Base-by-base conservation (phyloP, 1,140 invertebrate genomes). In the Micrasema longulum region DNA sequence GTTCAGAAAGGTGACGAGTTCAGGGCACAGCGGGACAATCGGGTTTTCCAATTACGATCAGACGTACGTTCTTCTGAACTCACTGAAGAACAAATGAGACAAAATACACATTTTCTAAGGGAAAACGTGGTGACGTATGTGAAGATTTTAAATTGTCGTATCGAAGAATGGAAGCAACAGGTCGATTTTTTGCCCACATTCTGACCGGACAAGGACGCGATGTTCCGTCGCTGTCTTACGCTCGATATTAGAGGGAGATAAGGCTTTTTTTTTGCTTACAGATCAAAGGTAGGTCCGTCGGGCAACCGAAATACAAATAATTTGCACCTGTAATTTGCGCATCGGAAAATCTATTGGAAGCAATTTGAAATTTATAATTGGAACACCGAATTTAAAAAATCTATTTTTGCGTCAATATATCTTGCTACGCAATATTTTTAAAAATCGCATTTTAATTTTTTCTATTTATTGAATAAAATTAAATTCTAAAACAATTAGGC, bases 121-220 rank as follows among this genome's bases (percentile, higher is more conserved):
- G 31, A 5, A 11, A 31, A 7, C 26, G 35, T 16, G 1, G 10
- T 16, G 23, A 63, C 36, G 60, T 41, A 43, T 20, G 60, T 63
- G 36, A n/a, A 1, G 9, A 11, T 0, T 20, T 22, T 38, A 67
- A 20, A n/a, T n/a, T n/a, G n/a, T n/a, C n/a, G n/a, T n/a, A n/a
- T n/a, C n/a, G n/a, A n/a, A n/a, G n/a, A 67, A 55, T 67, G 65
- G 35, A 53, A 67, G 65, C 65, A 67, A 67, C 65, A 67, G 65
- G 65, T 67, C 65, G 65, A 67, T 53, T 67, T 67, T 67, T 67
- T 65, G 63, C 63, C 47, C 63, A 65, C 63, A 65, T 65, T 67
- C 50, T 67, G 65, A 67, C 47, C 65, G 47, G 65, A 67, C 65
- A 67, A 67, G 65, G 65, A 67, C 65, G 65, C 45, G 65, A 22